phyloP scores from a whole-genome alignment of 2,888 invertebrate genomes.

The Drosophila peninsularis region DNA sequence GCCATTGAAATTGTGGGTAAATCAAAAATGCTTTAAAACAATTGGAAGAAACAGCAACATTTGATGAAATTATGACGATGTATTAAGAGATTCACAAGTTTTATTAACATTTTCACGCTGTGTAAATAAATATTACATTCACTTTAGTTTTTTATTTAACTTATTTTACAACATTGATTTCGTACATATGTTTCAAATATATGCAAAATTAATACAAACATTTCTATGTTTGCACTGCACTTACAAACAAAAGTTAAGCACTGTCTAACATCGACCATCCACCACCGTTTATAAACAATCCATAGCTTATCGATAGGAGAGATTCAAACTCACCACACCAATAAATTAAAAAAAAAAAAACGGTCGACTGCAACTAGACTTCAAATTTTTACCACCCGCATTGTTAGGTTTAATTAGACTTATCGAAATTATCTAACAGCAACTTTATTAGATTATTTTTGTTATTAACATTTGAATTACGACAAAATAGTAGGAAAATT shows the following conservation, averaged over 20 bases:
- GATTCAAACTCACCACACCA: not conserved
- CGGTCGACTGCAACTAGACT: no score
- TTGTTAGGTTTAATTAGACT: not conserved
- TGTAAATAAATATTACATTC: not conserved
- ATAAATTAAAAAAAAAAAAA: no score
- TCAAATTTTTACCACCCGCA: no score
- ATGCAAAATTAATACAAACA: not conserved
- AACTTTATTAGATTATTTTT: not conserved
- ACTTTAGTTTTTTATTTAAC: not conserved
- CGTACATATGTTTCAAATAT: not conserved
- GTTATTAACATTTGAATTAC: constrained; percentile 20
- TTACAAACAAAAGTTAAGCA: not conserved
- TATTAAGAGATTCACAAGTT: not conserved
- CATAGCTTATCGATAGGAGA: no score
- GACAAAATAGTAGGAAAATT: not conserved
- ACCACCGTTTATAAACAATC: constrained; percentile 7
- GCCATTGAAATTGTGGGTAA: constrained; percentile 17
- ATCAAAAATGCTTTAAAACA: not conserved
- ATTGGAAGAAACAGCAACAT: not conserved
- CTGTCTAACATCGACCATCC: constrained; percentile 28
- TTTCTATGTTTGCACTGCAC: no score
- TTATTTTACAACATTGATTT: no score
- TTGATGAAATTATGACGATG: not conserved
- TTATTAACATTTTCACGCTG: no score
- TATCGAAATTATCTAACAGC: not conserved